Evolutionary conservation across 2,797 vertebrate genomes (phyloP), one percentile per base, ranked within the genome.

Genomic region (Cyclura pinguis): DNA sequence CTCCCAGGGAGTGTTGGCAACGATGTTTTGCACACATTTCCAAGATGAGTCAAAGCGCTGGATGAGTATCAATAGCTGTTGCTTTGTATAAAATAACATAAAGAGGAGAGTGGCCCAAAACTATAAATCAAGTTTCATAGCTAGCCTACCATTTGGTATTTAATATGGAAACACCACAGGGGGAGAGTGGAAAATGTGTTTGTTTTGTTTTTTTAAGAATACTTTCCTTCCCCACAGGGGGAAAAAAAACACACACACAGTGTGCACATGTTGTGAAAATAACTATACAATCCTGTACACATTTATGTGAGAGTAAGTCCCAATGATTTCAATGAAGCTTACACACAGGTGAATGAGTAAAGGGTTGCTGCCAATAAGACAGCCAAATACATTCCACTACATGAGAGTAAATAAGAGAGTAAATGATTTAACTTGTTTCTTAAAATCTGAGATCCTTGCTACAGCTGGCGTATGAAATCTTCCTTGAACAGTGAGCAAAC

Each of bases 1-100:
- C 91, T 95, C 94, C 89, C 84, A 84, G 87, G 88, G 90, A 92
- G 80, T 0, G 3, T 0, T 88, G 89, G 83, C 78, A 32, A 1
- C 52, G 82, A 59, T 1, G 29, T 62, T 84, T 86, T n/a, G 87
- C 7, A 1, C 86, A 84, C 67, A 62, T 86, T 86, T 91, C 88
- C 90, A 93, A 90, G 42, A 84, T 88, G 82, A 83, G 83, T 67
- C 69, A 89, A 95, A 76, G 4, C 55, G 77, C 93, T 91, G 78
- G 80, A 67, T 47, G 67, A 10, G 0, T 20, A 81, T 87, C 90
- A 86, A 18, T 0, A 47, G 85, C 85, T 29, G 8, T 92, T 88
- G 59, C 86, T 93, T 89, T 62, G 87, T 32, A 72, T 32, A 4
- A 50, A 32, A 42, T 32, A 74, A 86, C 92, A 93, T 32, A 80